Base-by-base conservation (phyloP, 2,888 invertebrate genomes). In the Spodoptera exigua region DNA sequence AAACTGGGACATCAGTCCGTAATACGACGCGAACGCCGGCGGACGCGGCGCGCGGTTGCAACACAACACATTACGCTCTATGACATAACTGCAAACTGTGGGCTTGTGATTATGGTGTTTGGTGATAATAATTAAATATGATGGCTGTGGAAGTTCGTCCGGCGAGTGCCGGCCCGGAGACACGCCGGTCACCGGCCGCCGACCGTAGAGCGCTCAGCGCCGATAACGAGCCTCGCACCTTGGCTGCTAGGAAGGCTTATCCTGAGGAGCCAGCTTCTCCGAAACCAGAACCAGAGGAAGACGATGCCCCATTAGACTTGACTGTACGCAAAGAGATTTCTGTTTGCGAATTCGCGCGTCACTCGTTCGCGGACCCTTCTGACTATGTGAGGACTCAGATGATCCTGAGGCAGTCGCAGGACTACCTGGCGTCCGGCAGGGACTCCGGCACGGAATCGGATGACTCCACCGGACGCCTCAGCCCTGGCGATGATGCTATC, bases 371-470 rank as follows among this genome's bases (percentile, higher is more conserved):
- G 78, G 91, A 95, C 84, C 92, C 94, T 17, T 80, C 91, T 72
- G 91, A 95, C 88, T 92, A 91, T 69, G 89, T 94, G 87, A 80
- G 95, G 85, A 86, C 91, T 77, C 89, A 91, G 87, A 87, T 94
- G 85, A 93, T 94, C 81, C 84, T 94, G 78, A 84, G 90, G 70
- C 92, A 95, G 81, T 95, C 95, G 39, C 89, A 94, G 78, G 92
- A 94, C 73, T 94, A 91, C 82, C 88, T 94, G 88, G 91, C 86
- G 43, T 84, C 87, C 44, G 95, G 95, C 74, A 94, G 95, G 54
- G 96, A 97, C 90, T 97, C 97, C 78, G 97, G 97, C 46, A 96
- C 96, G 45, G 97, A 97, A 83, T 97, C 97, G 62, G 97, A 97
- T 76, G 98, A 97, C 89, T 97, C 97, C 65, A 97, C 96, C 80